Conservation (phyloP, 1,140 invertebrate species). For the Pararge aegeria region DNA sequence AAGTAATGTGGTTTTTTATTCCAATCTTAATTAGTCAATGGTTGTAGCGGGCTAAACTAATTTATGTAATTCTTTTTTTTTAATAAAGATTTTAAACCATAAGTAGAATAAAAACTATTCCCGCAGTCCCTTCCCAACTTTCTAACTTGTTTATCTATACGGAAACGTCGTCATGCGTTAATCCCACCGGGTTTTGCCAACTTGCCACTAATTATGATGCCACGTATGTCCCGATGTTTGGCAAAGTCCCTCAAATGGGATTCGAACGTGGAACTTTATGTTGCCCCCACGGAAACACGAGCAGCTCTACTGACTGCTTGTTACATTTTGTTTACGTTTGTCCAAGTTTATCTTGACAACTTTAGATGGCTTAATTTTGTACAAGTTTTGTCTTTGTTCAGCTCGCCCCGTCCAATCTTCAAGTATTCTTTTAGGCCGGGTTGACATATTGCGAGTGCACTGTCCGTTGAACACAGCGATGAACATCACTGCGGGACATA, state of each 20-base stretch:
- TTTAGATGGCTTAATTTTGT: slow-evolving; percentile 33
- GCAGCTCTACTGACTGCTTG: neutral
- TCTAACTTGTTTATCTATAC: neutral
- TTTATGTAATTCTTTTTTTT: too few relatives aligned
- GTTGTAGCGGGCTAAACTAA: too few relatives aligned
- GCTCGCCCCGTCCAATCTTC: slow-evolving; percentile 1
- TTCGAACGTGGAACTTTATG: neutral
- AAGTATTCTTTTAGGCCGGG: neutral
- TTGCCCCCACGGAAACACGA: neutral
- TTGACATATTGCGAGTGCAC: neutral
- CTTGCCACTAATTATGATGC: slow-evolving; percentile 3
- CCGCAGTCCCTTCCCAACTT: neutral
- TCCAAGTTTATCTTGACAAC: slow-evolving; percentile 17
- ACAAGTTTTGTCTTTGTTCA: slow-evolving; percentile 33
- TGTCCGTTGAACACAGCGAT: too few relatives aligned
- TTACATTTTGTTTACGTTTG: slow-evolving; percentile 18
- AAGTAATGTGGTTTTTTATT: too few relatives aligned
- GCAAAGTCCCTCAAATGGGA: slow-evolving; percentile 7
- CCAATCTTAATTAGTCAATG: too few relatives aligned
- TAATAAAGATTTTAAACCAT: too few relatives aligned
- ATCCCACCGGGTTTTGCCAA: neutral
- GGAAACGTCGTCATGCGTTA: neutral
- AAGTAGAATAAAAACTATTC: too few relatives aligned
- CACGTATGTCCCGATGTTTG: neutral
- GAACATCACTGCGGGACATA: too few relatives aligned